Percentiles rank a stretch among this genome's conserved stretches.
Conservation (phyloP, 2,113 vertebrate species). For the Bos javanicus region DNA sequence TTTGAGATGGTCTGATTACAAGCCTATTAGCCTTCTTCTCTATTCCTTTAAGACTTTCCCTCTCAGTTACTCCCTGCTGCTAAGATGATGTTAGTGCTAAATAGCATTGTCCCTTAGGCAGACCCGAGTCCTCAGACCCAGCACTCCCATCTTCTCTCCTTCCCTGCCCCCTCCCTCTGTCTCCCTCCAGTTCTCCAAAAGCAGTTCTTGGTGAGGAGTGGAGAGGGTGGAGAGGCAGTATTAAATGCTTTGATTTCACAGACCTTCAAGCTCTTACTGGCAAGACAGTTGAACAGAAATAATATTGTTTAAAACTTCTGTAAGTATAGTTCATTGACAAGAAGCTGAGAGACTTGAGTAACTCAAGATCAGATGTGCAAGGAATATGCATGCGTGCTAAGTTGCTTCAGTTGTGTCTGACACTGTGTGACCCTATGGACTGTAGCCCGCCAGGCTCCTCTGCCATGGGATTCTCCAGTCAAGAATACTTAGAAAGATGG, state of each 20-base stretch:
- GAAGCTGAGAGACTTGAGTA: background rate
- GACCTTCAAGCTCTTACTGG: background rate
- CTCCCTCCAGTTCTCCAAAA: background rate
- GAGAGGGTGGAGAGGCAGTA: background rate
- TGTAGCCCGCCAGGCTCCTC: background rate
- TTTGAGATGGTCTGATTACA: constrained; percentile 49
- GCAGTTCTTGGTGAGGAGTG: background rate
- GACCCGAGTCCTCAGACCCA: background rate
- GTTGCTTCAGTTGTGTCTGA: background rate
- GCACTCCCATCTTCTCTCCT: background rate
- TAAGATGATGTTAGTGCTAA: background rate
- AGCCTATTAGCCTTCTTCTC: background rate
- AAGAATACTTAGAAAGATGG: background rate
- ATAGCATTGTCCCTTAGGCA: background rate
- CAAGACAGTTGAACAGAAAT: background rate
- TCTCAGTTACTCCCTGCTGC: background rate
- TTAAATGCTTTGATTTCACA: constrained; percentile 1
- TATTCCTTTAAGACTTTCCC: background rate
- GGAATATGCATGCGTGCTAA: background rate
- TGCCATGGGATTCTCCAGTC: background rate
- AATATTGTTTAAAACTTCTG: background rate
- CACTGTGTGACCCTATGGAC: background rate
- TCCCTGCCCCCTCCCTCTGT: background rate
- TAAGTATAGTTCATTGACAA: background rate
- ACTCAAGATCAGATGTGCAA: background rate